These are phyloP conservation scores for Scomberomorus guttatus DNA, from an alignment of 2,797 vertebrate species.

Conservation along the genomic window DNA sequence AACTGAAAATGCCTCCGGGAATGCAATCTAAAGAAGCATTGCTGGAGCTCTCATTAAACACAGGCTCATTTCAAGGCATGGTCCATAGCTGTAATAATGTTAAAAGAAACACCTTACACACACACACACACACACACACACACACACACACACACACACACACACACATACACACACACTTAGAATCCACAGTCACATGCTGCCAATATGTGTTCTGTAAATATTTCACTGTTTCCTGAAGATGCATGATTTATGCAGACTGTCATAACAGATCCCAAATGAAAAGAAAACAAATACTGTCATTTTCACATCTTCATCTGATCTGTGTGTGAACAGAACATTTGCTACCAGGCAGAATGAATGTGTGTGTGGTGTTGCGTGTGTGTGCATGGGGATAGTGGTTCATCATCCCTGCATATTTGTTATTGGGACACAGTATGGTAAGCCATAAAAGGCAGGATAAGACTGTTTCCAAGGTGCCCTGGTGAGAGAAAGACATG, in stretches of 20 bases:
- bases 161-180: slow-evolving; percentile 14
- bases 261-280: slow-evolving; percentile 72
- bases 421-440: slow-evolving; percentile 59
- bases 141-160: slow-evolving; percentile 14
- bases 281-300: slow-evolving; percentile 66
- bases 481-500: slow-evolving; percentile 55
- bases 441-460: slow-evolving; percentile 60
- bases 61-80: slow-evolving; percentile 54
- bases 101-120: slow-evolving; percentile 40
- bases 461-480: slow-evolving; percentile 65
- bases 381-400: slow-evolving; percentile 7
- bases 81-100: slow-evolving; percentile 49
- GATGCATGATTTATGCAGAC: slow-evolving; percentile 76
- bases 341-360: slow-evolving; percentile 38
- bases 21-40: slow-evolving; percentile 34
- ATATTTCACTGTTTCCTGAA: slow-evolving; percentile 73
- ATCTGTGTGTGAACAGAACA: slow-evolving; percentile 41
- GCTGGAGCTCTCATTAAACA: slow-evolving; percentile 60
- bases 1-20: slow-evolving; percentile 56
- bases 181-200: slow-evolving; percentile 33
- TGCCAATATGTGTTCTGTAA: slow-evolving; percentile 66
- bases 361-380: slow-evolving; percentile 4
- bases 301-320: slow-evolving; percentile 64
- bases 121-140: slow-evolving; percentile 17
- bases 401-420: slow-evolving; percentile 59